These are phyloP conservation scores for Pluvianellus socialis DNA, from an alignment of 2,113 vertebrate species.

Conservation along the genomic window DNA sequence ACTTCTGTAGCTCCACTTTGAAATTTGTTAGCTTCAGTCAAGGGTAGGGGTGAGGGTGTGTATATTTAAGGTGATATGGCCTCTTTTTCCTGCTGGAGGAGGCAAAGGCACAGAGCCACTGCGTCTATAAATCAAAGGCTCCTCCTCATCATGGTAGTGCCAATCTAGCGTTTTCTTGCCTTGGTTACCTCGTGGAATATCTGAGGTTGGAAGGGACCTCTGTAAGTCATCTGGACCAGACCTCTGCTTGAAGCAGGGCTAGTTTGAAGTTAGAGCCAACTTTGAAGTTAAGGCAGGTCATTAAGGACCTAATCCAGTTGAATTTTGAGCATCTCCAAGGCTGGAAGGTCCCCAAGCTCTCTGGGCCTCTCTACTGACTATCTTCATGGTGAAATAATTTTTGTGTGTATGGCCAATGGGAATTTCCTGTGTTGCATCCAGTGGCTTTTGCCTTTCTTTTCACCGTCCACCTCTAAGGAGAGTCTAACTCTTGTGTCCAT, in stretches of 20 bases:
- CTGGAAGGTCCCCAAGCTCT: accelerated
- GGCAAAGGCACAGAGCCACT: neutral
- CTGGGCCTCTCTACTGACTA: neutral
- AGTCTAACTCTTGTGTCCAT: neutral
- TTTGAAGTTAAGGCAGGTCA: neutral
- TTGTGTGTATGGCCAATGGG: neutral
- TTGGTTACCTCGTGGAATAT: neutral
- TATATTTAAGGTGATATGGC: neutral
- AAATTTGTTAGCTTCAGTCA: neutral
- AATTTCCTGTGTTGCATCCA: neutral
- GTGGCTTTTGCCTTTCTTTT: neutral
- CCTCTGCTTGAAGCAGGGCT: neutral
- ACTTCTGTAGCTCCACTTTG: neutral
- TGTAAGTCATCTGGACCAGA: neutral
- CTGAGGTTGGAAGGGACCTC: neutral
- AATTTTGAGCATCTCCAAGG: neutral
- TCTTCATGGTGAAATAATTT: neutral
- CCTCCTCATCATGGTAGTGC: neutral
- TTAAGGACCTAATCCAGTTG: neutral
- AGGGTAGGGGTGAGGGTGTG: too few species aligned
- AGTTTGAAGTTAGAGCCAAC: neutral
- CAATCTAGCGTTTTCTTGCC: neutral
- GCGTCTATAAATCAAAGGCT: neutral
- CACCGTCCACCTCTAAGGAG: neutral
- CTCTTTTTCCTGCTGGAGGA: neutral